A percentile compares a stretch with the other conserved stretches of the same genome.
Conservation (phyloP, 2,888 invertebrate species). For the Phlogophora meticulosa region DNA sequence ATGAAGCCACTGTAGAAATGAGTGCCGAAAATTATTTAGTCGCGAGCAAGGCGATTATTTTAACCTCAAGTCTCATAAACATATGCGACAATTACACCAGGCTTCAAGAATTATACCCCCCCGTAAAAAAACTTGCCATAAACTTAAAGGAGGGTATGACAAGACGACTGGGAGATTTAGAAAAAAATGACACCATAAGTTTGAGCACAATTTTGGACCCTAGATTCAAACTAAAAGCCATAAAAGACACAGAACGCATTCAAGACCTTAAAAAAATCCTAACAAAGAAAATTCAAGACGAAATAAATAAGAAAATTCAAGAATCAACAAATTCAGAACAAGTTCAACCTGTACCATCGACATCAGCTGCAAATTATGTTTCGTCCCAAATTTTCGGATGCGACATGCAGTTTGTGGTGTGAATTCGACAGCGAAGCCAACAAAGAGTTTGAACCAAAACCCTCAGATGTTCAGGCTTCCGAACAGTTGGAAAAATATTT, state of each 20-base stretch:
- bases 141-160: not conserved
- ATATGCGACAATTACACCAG: conserved; percentile 1
- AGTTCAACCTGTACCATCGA: not conserved
- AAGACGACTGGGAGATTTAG: not conserved
- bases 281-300: not conserved
- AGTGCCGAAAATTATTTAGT: conserved; percentile 15
- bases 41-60: not conserved
- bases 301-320: not conserved
- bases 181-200: not conserved
- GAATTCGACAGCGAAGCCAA: too few species aligned
- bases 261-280: not conserved
- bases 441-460: not conserved
- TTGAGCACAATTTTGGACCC: conserved; percentile 14
- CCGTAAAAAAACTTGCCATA: not conserved
- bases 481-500: not conserved
- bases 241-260: not conserved
- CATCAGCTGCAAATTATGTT: not conserved
- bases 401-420: too few species aligned
- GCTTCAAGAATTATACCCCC: not conserved
- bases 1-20: conserved; percentile 7
- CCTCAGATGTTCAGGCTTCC: not conserved
- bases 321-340: not conserved
- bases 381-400: not conserved
- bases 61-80: conserved; percentile 3
- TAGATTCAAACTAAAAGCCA: not conserved